A percentile compares a stretch with the other conserved stretches of the same genome.
These are phyloP conservation scores for Hippoglossus hippoglossus DNA, from an alignment of 2,797 vertebrate genomes.

Conservation along the genomic window DNA sequence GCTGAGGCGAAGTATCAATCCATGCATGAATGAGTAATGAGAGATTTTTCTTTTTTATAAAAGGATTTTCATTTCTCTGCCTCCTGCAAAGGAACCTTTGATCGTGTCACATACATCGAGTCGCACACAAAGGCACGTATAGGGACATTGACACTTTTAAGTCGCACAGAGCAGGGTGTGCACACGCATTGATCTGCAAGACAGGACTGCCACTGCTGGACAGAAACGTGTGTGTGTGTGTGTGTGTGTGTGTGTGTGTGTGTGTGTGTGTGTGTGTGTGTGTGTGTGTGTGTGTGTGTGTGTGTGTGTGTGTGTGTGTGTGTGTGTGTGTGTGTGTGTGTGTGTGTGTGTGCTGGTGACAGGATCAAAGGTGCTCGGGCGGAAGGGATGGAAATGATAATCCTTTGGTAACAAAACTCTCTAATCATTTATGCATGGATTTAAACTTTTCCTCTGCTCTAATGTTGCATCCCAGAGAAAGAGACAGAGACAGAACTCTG, in stretches of 20 bases:
- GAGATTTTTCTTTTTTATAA: conserved; percentile 56
- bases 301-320: conserved; percentile 1
- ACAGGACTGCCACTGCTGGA: conserved; percentile 11
- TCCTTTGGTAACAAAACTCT: conserved; percentile 63
- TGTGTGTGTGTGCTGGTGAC: conserved; percentile 3
- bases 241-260: conserved; percentile 5
- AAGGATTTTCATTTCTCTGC: conserved; percentile 53
- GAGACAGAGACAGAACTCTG: conserved; percentile 50
- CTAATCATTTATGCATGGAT: conserved; percentile 65
- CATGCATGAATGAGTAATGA: conserved; percentile 62
- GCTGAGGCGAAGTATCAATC: conserved; percentile 47
- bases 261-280: not conserved
- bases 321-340: not conserved
- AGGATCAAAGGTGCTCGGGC: conserved; percentile 61
- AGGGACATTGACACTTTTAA: conserved; percentile 4
- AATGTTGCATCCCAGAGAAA: conserved; percentile 44
- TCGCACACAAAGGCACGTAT: not conserved
- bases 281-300: not conserved
- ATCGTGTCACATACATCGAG: conserved; percentile 20
- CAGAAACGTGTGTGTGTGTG: conserved; percentile 7
- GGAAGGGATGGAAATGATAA: conserved; percentile 54
- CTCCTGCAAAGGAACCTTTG: conserved; percentile 51
- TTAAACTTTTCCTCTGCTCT: conserved; percentile 60
- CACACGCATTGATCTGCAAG: conserved; percentile 21
- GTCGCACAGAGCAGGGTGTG: not conserved